Evolutionary conservation across 2,888 invertebrate species (phyloP).

Genomic region (Cyrtodaria siliqua): DNA sequence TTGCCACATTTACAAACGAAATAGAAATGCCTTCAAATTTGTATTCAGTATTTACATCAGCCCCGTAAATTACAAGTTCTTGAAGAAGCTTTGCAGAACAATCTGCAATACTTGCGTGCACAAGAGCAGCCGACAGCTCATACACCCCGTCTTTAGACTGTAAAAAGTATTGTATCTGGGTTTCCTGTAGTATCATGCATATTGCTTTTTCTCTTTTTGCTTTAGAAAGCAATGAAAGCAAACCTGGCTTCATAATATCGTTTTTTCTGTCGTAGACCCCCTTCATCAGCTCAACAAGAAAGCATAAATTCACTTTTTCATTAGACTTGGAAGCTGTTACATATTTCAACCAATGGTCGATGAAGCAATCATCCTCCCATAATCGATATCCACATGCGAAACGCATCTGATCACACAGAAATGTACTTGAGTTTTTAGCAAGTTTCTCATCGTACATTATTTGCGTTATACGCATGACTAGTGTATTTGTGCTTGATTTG

Average conservation of each 20-base stretch:
- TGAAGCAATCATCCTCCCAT: constrained; percentile 12
- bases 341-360: constrained; percentile 11
- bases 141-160: background rate
- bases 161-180: background rate
- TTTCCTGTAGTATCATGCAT: background rate
- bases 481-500: no score
- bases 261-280: background rate
- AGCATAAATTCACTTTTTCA: background rate
- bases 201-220: constrained; percentile 8
- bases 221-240: background rate
- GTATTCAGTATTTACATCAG: background rate
- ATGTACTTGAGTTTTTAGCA: no score
- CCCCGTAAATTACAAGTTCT: background rate
- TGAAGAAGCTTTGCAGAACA: background rate
- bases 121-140: background rate
- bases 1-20: no score
- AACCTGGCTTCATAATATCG: background rate
- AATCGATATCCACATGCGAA: constrained; percentile 16
- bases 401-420: no score
- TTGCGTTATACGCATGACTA: no score
- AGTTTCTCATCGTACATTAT: no score
- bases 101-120: background rate
- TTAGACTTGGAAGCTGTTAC: background rate
- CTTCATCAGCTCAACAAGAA: no score
- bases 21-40: no score